A percentile compares a stretch with the other conserved stretches of the same genome.
Evolutionary conservation across 2,888 invertebrate species (phyloP).

Genomic region (Lasioglossum pauxillum): DNA sequence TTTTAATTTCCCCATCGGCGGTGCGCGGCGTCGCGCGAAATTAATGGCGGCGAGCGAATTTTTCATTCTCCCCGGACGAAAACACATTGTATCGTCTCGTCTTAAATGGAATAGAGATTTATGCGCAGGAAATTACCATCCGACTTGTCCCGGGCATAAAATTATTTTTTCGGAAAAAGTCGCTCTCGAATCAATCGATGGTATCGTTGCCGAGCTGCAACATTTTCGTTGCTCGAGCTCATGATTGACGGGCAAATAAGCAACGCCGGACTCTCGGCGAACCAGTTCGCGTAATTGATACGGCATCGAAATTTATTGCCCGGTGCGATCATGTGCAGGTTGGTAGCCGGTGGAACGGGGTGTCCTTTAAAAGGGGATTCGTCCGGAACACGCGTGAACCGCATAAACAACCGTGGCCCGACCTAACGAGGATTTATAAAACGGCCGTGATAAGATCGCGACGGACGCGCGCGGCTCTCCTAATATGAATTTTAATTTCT

Average conservation of each 20-base stretch:
- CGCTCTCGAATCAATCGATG: neutral
- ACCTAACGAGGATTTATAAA: constrained; percentile 51
- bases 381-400: constrained; percentile 31
- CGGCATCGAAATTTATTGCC: constrained; percentile 17
- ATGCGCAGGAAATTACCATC: neutral
- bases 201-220: neutral
- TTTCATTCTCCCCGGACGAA: neutral
- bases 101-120: neutral
- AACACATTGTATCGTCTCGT: neutral
- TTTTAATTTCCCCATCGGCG: constrained; percentile 1
- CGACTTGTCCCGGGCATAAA: neutral
- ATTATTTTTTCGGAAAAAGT: neutral
- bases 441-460: constrained; percentile 53
- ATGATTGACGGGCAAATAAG: constrained; percentile 33
- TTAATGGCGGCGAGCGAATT: neutral
- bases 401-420: constrained; percentile 43
- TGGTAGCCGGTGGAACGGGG: neutral
- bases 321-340: neutral
- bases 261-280: neutral
- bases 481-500: constrained; percentile 69
- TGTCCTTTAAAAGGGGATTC: neutral
- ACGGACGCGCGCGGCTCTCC: constrained; percentile 29
- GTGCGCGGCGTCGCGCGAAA: constrained; percentile 4
- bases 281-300: constrained; percentile 40
- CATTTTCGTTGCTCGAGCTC: neutral